These are phyloP conservation scores for Argyrosomus regius DNA, from an alignment of 2,797 vertebrate genomes.

Conservation along the genomic window DNA sequence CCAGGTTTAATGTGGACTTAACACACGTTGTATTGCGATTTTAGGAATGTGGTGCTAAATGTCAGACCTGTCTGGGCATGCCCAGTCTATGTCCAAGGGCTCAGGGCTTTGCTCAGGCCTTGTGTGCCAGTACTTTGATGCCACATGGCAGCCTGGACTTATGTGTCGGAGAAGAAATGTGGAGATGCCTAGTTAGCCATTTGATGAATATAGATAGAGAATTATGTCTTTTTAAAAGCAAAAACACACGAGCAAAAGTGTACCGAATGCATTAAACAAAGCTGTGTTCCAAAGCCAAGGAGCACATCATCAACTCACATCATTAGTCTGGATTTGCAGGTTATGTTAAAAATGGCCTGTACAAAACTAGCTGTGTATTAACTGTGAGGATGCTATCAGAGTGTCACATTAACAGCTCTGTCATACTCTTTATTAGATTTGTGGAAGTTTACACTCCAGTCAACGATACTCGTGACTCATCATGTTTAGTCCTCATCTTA, in stretches of 20 bases:
- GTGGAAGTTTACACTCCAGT: too few relatives aligned
- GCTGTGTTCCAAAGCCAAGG: not conserved
- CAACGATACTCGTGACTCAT: too few relatives aligned
- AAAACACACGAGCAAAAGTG: not conserved
- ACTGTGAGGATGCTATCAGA: not conserved
- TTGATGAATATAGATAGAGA: conserved; percentile 1
- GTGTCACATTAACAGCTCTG: not conserved
- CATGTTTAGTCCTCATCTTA: not conserved
- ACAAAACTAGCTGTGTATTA: not conserved
- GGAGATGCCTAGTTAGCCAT: conserved; percentile 2
- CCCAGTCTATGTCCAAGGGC: conserved; percentile 50
- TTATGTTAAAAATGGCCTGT: not conserved
- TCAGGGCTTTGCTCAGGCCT: conserved; percentile 22
- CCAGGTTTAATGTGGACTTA: conserved; percentile 43
- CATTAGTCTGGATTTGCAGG: not conserved
- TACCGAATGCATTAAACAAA: not conserved
- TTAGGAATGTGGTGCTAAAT: conserved; percentile 76
- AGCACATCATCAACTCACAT: not conserved
- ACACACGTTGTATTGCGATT: conserved; percentile 52
- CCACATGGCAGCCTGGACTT: conserved; percentile 25
- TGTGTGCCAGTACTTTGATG: conserved; percentile 32
- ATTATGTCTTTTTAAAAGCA: not conserved
- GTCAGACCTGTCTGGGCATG: conserved; percentile 68
- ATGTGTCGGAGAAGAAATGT: conserved; percentile 16
- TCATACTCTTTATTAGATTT: not conserved